These are phyloP conservation scores for Lamellibrachia columna DNA, from an alignment of 2,888 invertebrate species.

Conservation along the genomic window DNA sequence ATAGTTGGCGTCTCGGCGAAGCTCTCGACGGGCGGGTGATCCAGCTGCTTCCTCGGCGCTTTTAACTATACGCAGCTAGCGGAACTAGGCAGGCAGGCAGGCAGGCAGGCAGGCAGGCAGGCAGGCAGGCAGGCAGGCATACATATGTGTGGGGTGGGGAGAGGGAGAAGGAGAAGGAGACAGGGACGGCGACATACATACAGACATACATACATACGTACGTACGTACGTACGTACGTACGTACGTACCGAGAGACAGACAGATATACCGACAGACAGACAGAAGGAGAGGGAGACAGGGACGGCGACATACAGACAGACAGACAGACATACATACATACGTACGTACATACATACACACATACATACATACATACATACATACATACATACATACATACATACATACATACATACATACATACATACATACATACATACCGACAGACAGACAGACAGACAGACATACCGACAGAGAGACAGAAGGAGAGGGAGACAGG, in stretches of 20 bases:
- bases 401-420: too few relatives aligned
- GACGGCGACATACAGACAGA: not conserved
- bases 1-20: not conserved
- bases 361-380: not conserved
- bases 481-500: too few relatives aligned
- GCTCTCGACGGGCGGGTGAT: not conserved
- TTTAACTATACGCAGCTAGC: too few relatives aligned
- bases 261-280: not conserved
- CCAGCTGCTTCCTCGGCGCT: not conserved
- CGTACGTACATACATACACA: not conserved
- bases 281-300: not conserved
- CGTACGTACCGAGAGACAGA: not conserved
- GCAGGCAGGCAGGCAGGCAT: slow-evolving; percentile 22
- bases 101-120: not conserved
- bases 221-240: not conserved
- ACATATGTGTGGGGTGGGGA: not conserved
- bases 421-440: too few relatives aligned
- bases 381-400: not conserved
- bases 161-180: not conserved
- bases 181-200: slow-evolving; percentile 32
- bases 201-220: not conserved
- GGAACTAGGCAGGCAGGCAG: not conserved
- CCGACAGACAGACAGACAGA: too few relatives aligned
- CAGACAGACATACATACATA: not conserved
- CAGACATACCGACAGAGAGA: not conserved